phyloP scores from a whole-genome alignment of 2,113 vertebrate species.

The Cricetomys ansorgei region DNA sequence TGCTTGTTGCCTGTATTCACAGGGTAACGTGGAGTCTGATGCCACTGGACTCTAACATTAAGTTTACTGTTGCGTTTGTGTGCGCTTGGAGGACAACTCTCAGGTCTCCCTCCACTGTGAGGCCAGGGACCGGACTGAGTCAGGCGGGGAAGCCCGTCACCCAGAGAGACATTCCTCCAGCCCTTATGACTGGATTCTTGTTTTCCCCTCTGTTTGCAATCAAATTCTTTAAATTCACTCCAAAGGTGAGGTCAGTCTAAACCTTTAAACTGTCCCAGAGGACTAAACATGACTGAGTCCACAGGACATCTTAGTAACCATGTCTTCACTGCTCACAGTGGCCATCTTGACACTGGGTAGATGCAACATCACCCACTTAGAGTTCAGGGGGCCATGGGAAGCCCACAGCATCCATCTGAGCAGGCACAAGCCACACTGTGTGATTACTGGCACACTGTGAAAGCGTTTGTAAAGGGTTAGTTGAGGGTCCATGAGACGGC shows the following conservation, averaged over 20 bases:
- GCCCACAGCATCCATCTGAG: neutral
- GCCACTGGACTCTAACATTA: neutral
- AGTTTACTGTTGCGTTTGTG: neutral
- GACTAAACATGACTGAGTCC: neutral
- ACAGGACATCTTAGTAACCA: neutral
- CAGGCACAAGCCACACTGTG: neutral
- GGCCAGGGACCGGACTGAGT: neutral
- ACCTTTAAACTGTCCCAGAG: neutral
- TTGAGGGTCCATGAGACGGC: neutral
- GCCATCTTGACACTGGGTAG: neutral
- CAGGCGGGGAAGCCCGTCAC: neutral
- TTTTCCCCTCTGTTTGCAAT: slow-evolving; percentile 10
- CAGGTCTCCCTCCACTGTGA: neutral
- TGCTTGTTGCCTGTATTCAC: neutral
- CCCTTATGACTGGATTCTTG: neutral
- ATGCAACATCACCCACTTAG: neutral
- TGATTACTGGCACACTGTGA: neutral
- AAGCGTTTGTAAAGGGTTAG: slow-evolving; percentile 15
- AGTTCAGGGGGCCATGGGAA: neutral
- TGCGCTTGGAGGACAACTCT: neutral
- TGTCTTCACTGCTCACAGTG: neutral
- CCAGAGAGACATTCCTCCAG: neutral
- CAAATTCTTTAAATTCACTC: slow-evolving; percentile 40
- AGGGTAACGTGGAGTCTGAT: slow-evolving; percentile 39
- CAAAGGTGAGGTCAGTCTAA: slow-evolving; percentile 18